Evolutionary conservation across 2,113 vertebrate species (phyloP).

Genomic region (Larimichthys polyactis): DNA sequence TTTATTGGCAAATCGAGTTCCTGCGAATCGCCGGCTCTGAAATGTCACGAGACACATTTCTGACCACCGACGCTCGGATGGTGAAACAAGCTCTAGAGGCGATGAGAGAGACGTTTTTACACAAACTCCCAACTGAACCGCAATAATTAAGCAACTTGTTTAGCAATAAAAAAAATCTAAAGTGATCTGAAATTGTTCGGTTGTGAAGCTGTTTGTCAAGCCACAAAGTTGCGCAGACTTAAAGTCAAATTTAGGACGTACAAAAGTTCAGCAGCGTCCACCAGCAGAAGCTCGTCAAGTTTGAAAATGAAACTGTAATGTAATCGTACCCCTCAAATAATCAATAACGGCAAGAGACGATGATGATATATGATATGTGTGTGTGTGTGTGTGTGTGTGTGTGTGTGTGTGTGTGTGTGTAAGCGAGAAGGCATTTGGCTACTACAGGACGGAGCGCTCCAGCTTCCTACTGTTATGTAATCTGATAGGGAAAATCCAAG

Average conservation of each 20-base stretch:
- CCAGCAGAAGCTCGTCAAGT: not conserved
- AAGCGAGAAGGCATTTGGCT: constrained; percentile 60
- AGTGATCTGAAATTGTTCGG: not conserved
- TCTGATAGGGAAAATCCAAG: constrained; percentile 85
- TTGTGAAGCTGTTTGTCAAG: not conserved
- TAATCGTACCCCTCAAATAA: constrained; percentile 1
- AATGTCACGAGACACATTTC: not conserved
- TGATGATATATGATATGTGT: constrained; percentile 9
- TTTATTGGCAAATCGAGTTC: not conserved
- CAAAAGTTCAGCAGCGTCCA: too few relatives aligned
- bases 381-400: not conserved
- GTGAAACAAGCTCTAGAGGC: not conserved
- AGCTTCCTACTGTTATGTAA: constrained; percentile 84
- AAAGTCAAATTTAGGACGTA: not conserved
- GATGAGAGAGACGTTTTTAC: not conserved
- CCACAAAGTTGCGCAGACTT: not conserved
- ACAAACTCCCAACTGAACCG: not conserved
- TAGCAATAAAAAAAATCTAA: not conserved
- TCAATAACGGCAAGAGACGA: not conserved
- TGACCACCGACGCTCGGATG: not conserved
- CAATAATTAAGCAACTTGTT: not conserved
- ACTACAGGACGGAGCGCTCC: constrained; percentile 73
- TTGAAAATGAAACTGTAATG: not conserved
- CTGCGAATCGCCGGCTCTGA: not conserved
- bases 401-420: constrained; percentile 7